Base-by-base conservation (phyloP, 2,797 vertebrate genomes). In the Alca torda region DNA sequence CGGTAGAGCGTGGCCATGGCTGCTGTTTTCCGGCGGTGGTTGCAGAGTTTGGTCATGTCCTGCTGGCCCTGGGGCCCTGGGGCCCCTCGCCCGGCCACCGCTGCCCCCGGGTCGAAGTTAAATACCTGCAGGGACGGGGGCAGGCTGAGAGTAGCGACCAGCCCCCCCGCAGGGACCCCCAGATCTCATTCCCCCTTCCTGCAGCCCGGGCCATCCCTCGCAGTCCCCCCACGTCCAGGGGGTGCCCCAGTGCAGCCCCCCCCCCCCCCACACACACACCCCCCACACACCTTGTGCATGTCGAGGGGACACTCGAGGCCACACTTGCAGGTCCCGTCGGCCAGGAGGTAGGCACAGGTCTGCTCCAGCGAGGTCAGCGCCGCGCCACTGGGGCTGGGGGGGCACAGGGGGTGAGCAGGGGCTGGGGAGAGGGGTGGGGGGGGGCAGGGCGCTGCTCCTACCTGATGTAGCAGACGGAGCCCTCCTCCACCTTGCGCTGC, bases 31-130 rank as follows among this genome's bases (percentile, higher is more conserved):
- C 98, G 97, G 68, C 98, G 98, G 97, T 99, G 99, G 98, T 99
- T 99, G 96, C 99, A 99, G 90, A 99, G 98, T 98, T 99, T 99
- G 98, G 99, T 99, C 99, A 99, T 99, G 96, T 99, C 99, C 98
- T 99, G 99, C 96, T 99, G 98, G 56, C 98, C 98, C 97, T 98
- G 99, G 93, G 98, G 98, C 83, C 98, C 97, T 53, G 98, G 98
- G 95, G 98, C 98, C 97, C 98, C 98, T 96, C 98, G 97, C 97
- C 98, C 97, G 92, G 98, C 98, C 97, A 99, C 98, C 92, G 94
- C 98, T 80, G 98, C 99, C 95, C 98, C 98, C 53, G 98, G 97
- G 93, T 98, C 98, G 89, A 99, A 99, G 98, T 98, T 99, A 97
- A 99, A 99, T 97, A 99, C 99, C 99, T 99, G 96, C 64, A 16